Conservation (phyloP, 2,113 vertebrate species). For the Dunckerocampus dactyliophorus region DNA sequence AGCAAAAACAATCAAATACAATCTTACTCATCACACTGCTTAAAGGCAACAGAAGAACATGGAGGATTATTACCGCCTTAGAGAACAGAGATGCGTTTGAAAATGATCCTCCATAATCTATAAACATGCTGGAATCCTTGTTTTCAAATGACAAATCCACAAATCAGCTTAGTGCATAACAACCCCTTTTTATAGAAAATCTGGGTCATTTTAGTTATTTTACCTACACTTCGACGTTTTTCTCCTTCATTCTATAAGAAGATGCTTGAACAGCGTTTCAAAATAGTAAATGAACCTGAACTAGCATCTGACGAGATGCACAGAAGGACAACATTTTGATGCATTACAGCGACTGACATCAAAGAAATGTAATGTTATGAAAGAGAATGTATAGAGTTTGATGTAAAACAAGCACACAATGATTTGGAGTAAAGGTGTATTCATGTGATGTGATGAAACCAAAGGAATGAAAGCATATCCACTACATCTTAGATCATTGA, state of each 20-base stretch:
- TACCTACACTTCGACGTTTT: conserved; percentile 57
- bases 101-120: conserved; percentile 62
- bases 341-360: too few relatives aligned
- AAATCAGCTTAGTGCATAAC: conserved; percentile 68
- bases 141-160: conserved; percentile 62
- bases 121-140: conserved; percentile 67
- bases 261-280: conserved; percentile 46
- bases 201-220: conserved; percentile 69
- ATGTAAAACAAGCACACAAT: conserved; percentile 1
- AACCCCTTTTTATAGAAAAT: conserved; percentile 59
- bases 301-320: conserved; percentile 25
- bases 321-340: not conserved
- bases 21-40: conserved; percentile 2
- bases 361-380: conserved; percentile 6
- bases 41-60: conserved; percentile 69
- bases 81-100: conserved; percentile 56
- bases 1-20: conserved; percentile 32
- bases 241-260: conserved; percentile 46
- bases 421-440: conserved; percentile 12
- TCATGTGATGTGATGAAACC: conserved; percentile 1
- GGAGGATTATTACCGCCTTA: conserved; percentile 68
- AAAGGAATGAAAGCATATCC: not conserved
- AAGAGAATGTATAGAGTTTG: conserved; percentile 1
- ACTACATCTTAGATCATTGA: conserved; percentile 6
- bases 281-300: conserved; percentile 58